A percentile compares a stretch with the other conserved stretches of the same genome.
These are phyloP conservation scores for Cheilosia variabilis DNA, from an alignment of 2,888 invertebrate genomes.

Conservation along the genomic window DNA sequence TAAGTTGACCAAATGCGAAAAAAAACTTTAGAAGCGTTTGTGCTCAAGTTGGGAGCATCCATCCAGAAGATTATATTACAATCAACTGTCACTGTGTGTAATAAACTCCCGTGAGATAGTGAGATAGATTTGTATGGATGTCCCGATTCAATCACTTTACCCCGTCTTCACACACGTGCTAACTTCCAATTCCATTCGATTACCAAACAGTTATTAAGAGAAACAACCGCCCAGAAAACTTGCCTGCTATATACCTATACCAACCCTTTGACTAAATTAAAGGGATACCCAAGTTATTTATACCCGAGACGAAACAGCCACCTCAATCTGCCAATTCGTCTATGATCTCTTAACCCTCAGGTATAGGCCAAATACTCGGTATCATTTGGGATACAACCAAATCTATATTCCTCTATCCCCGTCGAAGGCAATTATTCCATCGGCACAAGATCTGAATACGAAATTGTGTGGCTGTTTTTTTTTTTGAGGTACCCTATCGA, in stretches of 20 bases:
- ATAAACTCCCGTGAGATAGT: no score
- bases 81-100: no score
- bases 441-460: conserved; percentile 65
- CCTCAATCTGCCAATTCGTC: conserved; percentile 17
- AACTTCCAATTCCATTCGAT: no score
- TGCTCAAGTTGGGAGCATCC: no score
- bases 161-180: no score
- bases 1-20: no score
- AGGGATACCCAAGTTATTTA: not conserved
- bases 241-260: not conserved
- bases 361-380: conserved; percentile 10
- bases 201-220: not conserved
- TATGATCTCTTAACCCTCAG: conserved; percentile 51
- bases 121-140: no score
- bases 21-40: no score
- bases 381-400: conserved; percentile 43
- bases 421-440: conserved; percentile 64
- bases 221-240: conserved; percentile 3
- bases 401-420: conserved; percentile 32
- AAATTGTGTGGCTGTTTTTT: conserved; percentile 15
- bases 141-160: no score
- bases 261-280: not conserved
- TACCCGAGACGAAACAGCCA: not conserved
- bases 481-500: not conserved
- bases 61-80: no score